Percentiles rank a stretch among this genome's conserved stretches.
These are phyloP conservation scores for Lamprologus lemairii DNA, from an alignment of 2,113 vertebrate species.

Conservation along the genomic window DNA sequence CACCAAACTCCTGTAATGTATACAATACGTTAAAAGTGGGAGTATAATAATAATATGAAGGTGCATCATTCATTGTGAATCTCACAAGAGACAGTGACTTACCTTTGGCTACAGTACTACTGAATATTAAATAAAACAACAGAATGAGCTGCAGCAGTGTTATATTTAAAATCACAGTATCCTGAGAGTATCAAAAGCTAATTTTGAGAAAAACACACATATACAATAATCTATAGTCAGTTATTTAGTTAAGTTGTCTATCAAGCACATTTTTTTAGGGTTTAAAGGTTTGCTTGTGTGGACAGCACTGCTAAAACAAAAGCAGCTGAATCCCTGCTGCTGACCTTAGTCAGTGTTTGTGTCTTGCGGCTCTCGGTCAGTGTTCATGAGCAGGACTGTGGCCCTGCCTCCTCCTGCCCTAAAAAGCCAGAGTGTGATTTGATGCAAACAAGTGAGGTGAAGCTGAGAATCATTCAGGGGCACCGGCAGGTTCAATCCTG, in stretches of 20 bases:
- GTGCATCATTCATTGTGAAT: not conserved
- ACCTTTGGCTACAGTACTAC: not conserved
- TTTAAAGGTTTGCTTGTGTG: not conserved
- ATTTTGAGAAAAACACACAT: not conserved
- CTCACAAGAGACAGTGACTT: not conserved
- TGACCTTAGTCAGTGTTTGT: slow-evolving; percentile 26
- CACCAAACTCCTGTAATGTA: not conserved
- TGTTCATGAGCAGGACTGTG: slow-evolving; percentile 13
- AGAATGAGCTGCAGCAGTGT: not conserved
- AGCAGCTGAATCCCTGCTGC: not conserved
- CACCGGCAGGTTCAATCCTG: slow-evolving; percentile 3
- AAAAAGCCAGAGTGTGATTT: not conserved
- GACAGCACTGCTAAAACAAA: not conserved
- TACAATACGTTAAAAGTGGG: not conserved
- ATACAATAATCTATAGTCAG: not conserved
- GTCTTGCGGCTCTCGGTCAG: slow-evolving; percentile 12
- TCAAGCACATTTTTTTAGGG: not conserved
- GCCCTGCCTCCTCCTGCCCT: slow-evolving; percentile 18
- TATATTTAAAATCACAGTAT: not conserved
- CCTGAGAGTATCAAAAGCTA: not conserved
- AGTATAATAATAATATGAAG: not conserved
- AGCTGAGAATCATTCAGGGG: slow-evolving; percentile 10
- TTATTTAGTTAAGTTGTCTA: not conserved
- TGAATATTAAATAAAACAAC: not conserved
- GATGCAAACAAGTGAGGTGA: not conserved